phyloP scores from a whole-genome alignment of 2,797 vertebrate genomes.

The Gambelia wislizenii region DNA sequence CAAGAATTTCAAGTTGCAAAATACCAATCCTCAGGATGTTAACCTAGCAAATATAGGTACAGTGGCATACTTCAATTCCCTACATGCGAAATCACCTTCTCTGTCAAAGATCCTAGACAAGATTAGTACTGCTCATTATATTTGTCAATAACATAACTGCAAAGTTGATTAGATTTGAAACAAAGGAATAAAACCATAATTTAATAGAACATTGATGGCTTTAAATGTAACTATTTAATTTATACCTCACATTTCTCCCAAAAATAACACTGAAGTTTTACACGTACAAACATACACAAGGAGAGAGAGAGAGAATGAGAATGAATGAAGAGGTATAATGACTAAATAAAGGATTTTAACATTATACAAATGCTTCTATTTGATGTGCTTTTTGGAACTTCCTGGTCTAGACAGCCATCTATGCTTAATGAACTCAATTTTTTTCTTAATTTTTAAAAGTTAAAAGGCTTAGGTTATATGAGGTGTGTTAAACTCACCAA shows the following conservation, averaged over 20 bases:
- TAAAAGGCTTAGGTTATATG: not conserved
- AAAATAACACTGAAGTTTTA: not conserved
- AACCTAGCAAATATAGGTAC: not conserved
- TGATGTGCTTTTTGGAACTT: not conserved
- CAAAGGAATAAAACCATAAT: not conserved
- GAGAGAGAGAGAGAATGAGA: not conserved
- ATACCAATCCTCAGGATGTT: not conserved
- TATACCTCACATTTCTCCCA: not conserved
- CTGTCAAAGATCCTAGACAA: not conserved
- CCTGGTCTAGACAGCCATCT: not conserved
- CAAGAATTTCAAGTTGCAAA: not conserved
- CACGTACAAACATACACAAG: not conserved
- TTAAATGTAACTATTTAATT: not conserved
- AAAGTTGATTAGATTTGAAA: not conserved
- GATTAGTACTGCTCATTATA: not conserved
- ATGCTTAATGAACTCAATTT: not conserved
- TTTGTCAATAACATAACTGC: not conserved
- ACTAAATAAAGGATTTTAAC: not conserved
- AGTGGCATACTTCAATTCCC: not conserved
- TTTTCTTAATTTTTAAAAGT: not conserved
- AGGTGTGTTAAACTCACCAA: not conserved
- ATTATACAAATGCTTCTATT: not conserved
- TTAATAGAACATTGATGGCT: not conserved
- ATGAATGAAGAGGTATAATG: too few species aligned
- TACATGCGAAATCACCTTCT: not conserved